Base-by-base conservation (phyloP, 2,113 vertebrate species). In the Callionymus lyra region DNA sequence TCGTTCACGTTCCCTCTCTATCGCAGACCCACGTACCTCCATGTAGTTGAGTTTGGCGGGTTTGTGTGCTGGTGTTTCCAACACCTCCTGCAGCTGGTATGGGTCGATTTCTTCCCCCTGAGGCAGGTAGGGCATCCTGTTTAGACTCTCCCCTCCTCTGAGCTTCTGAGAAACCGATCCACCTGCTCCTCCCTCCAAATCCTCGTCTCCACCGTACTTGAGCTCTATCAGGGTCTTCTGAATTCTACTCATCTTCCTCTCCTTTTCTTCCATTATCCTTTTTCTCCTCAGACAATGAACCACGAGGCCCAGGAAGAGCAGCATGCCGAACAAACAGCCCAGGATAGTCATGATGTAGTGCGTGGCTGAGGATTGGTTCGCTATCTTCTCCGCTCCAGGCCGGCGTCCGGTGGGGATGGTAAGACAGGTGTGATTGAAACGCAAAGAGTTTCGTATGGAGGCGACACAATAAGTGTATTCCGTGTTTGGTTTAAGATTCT, bases 391-490 rank as follows among this genome's bases (percentile, higher is more conserved):
- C 0, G 75, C 70, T 13, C 70, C 73, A 2, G 62, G 68, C 6
- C 59, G 76, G 16, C 74, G 85, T 34, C 84, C 86, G 9, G 91
- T 92, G 19, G 89, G 85, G 76, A 99, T 85, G 66, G 90, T 91
- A 72, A 99, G 82, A 0, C 95, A 99, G 50, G 91, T 97, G 70
- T 98, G 93, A 84, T 99, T 99, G 74, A 91, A 94, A 49, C 87
- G 87, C 34, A 91, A 80, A 34, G 91, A 88, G 2, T 94, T 86
- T 40, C 93, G 86, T 70, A 90, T 89, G 12, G 95, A 99, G 41
- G 88, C 93, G 47, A 99, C 93, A 0, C 95, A 99, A 79, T 97
- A 99, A 0, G 92, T 98, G 74, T 99, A 97, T 67, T 94, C 82
- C n/a, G 89, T 94, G 70, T 93, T 91, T 0, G 91, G 67, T 77